A percentile compares a stretch with the other conserved stretches of the same genome.
Conservation (phyloP, 2,888 invertebrate species). For the Lamellibrachia columna region DNA sequence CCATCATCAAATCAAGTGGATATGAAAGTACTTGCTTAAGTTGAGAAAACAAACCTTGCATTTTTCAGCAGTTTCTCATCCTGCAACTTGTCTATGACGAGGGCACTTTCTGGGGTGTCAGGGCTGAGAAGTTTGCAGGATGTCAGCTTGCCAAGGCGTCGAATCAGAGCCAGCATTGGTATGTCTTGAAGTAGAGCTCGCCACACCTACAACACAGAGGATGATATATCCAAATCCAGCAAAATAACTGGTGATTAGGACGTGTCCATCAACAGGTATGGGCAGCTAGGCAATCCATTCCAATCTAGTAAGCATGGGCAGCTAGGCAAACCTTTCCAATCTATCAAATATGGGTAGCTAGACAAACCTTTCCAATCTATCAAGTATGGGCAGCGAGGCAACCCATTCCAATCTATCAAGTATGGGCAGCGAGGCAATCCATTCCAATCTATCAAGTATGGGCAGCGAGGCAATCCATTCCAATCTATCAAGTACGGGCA, state of each 20-base stretch:
- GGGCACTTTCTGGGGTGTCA: background rate
- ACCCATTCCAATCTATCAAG: too few species aligned
- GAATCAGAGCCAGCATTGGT: background rate
- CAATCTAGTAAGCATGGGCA: too few species aligned
- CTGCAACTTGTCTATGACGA: background rate
- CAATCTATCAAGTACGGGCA: too few species aligned
- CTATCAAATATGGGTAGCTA: too few species aligned
- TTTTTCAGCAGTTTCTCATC: background rate
- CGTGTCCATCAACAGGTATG: background rate
- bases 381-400: too few species aligned
- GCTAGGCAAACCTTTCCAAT: too few species aligned
- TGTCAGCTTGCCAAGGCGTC: background rate
- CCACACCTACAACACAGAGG: background rate
- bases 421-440: too few species aligned
- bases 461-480: too few species aligned
- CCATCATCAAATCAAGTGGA: too few species aligned
- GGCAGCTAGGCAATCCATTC: background rate
- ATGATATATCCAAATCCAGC: background rate
- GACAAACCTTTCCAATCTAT: background rate
- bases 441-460: too few species aligned
- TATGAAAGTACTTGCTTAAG: background rate
- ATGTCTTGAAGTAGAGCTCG: background rate
- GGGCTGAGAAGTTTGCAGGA: background rate
- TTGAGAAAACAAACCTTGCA: background rate
- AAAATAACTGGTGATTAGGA: too few species aligned